Percentiles rank a stretch among this genome's conserved stretches.
phyloP scores from a whole-genome alignment of 1,140 invertebrate species.

The Thrips palmi region DNA sequence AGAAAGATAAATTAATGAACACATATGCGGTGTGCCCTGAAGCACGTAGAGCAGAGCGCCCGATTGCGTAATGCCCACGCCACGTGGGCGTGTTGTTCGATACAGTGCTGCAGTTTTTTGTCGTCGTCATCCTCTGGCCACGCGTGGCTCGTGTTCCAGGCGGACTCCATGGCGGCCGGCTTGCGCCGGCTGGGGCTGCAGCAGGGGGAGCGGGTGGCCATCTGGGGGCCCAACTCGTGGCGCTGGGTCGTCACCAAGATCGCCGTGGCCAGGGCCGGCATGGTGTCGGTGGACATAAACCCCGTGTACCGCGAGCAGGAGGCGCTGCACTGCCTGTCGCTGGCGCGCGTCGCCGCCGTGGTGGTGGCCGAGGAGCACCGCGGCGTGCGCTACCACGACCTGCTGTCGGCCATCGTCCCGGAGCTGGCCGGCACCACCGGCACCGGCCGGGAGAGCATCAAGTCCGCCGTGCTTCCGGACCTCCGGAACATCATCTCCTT shows the following conservation, averaged over 20 bases:
- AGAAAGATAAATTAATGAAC: too few species aligned
- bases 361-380: constrained; percentile 44
- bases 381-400: constrained; percentile 50
- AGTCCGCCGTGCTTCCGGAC: constrained; percentile 21
- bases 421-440: constrained; percentile 13
- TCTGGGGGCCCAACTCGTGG: constrained; percentile 74
- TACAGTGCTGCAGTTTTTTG: too few species aligned
- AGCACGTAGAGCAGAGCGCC: too few species aligned
- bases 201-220: constrained; percentile 63
- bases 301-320: constrained; percentile 61
- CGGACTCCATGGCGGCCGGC: constrained; percentile 62
- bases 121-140: too few species aligned
- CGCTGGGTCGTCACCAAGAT: constrained; percentile 67
- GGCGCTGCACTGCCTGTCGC: constrained; percentile 58
- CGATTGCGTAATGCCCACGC: too few species aligned
- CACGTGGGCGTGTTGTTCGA: too few species aligned
- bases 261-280: constrained; percentile 60
- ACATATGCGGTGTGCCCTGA: too few species aligned
- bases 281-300: constrained; percentile 61
- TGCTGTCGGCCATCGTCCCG: constrained; percentile 27
- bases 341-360: constrained; percentile 54
- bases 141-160: constrained; percentile 28
- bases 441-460: constrained; percentile 9
- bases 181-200: constrained; percentile 55
- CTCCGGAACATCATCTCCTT: constrained; percentile 34